Percentiles rank a stretch among this genome's conserved stretches.
Conservation (phyloP, 2,113 vertebrate genomes). For the Lynx canadensis region DNA sequence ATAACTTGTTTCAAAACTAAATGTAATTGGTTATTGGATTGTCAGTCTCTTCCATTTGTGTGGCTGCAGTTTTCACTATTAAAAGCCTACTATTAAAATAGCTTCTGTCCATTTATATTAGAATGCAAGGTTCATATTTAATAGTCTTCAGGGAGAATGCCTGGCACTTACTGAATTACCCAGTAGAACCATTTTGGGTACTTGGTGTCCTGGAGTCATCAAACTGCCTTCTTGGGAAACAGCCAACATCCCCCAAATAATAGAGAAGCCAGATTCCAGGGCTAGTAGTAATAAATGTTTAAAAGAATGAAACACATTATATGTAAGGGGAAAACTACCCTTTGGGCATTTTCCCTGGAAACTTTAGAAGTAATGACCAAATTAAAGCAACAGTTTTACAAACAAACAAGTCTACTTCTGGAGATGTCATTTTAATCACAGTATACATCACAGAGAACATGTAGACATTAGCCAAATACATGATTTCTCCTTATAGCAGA, state of each 20-base stretch:
- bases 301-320: conserved; percentile 73
- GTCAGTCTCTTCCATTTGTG: conserved; percentile 58
- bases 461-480: conserved; percentile 37
- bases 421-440: conserved; percentile 59
- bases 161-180: conserved; percentile 70
- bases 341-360: conserved; percentile 51
- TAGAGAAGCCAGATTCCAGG: conserved; percentile 46
- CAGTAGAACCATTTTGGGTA: conserved; percentile 50
- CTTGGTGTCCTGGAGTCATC: conserved; percentile 55
- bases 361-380: conserved; percentile 60
- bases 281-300: conserved; percentile 47
- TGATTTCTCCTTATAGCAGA: neutral
- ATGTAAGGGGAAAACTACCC: conserved; percentile 52
- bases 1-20: conserved; percentile 60
- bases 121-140: conserved; percentile 50
- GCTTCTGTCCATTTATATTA: conserved; percentile 58
- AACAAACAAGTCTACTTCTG: conserved; percentile 71
- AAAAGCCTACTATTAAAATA: conserved; percentile 42
- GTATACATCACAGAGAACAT: neutral
- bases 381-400: conserved; percentile 68
- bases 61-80: conserved; percentile 55
- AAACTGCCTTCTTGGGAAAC: conserved; percentile 61
- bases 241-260: conserved; percentile 61
- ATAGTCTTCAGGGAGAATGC: conserved; percentile 55
- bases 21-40: conserved; percentile 51